Conservation (phyloP, 2,113 vertebrate genomes). For the Solea senegalensis region DNA sequence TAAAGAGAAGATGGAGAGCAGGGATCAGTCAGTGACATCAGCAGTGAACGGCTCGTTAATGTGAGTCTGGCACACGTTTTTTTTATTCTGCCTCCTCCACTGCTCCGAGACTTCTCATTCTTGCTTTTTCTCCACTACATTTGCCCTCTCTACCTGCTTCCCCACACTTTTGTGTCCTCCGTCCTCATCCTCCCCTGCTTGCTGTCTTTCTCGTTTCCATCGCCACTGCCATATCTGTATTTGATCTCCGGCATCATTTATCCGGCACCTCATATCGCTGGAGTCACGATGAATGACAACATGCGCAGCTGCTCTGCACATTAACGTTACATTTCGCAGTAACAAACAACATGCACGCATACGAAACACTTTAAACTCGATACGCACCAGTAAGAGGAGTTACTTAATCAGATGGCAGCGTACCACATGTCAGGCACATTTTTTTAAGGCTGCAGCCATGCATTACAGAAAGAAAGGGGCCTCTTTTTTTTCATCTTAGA, state of each 20-base stretch:
- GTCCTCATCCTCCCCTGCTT: not conserved
- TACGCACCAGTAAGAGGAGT: conserved; percentile 8
- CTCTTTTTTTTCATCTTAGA: conserved; percentile 30
- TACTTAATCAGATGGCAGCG: conserved; percentile 10
- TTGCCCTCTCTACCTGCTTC: conserved; percentile 20
- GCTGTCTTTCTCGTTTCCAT: not conserved
- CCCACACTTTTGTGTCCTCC: conserved; percentile 25
- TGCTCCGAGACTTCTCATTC: conserved; percentile 9
- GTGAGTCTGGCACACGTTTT: conserved; percentile 41
- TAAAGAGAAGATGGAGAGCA: conserved; percentile 22
- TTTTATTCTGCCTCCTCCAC: not conserved
- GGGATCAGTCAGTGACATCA: conserved; percentile 30
- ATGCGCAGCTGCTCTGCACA: conserved; percentile 39
- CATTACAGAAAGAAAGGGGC: conserved; percentile 1
- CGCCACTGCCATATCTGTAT: not conserved
- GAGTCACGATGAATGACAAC: conserved; percentile 4
- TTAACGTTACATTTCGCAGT: conserved; percentile 11
- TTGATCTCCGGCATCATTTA: conserved; percentile 7
- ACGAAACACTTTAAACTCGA: conserved; percentile 41
- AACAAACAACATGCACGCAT: conserved; percentile 40
- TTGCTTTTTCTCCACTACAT: not conserved
- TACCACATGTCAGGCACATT: conserved; percentile 12
- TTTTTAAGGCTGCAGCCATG: not conserved
- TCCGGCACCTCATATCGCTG: conserved; percentile 17
- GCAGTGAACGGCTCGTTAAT: conserved; percentile 30